Conservation (phyloP, 2,888 invertebrate genomes). For the Candidula unifasciata region DNA sequence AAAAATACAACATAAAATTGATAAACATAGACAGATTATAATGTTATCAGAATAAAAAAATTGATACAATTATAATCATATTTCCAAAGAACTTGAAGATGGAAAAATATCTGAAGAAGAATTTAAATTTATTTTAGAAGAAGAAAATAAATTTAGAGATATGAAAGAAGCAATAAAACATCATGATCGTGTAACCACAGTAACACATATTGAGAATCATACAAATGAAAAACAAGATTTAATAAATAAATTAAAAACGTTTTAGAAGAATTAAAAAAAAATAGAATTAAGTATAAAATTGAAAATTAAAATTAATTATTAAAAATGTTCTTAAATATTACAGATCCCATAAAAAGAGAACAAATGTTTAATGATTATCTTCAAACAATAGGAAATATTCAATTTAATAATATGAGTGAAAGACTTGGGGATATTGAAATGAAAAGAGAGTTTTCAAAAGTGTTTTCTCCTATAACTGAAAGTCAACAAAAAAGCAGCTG, state of each 20-base stretch:
- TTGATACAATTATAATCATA: constrained; percentile 13
- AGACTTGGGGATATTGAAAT: constrained; percentile 34
- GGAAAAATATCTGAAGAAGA: constrained; percentile 10
- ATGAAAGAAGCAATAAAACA: constrained; percentile 14
- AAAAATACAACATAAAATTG: constrained; percentile 4
- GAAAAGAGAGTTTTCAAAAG: constrained; percentile 21
- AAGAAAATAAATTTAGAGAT: constrained; percentile 16
- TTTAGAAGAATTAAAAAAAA: background rate
- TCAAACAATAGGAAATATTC: constrained; percentile 19
- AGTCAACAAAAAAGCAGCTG: constrained; percentile 13
- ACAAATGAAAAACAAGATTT: no score
- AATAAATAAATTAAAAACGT: constrained; percentile 2
- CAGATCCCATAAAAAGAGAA: constrained; percentile 15
- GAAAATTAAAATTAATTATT: background rate
- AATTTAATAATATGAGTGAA: background rate
- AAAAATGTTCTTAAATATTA: constrained; percentile 27
- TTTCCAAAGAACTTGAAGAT: constrained; percentile 16
- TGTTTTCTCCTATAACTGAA: constrained; percentile 26
- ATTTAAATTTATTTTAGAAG: constrained; percentile 10
- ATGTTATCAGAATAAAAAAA: background rate
- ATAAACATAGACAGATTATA: constrained; percentile 14
- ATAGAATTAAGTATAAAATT: background rate
- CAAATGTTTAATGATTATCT: background rate
- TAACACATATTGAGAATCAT: background rate
- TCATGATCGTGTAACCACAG: background rate